phyloP scores from a whole-genome alignment of 2,113 vertebrate genomes.

The Emydura subglobosa region DNA sequence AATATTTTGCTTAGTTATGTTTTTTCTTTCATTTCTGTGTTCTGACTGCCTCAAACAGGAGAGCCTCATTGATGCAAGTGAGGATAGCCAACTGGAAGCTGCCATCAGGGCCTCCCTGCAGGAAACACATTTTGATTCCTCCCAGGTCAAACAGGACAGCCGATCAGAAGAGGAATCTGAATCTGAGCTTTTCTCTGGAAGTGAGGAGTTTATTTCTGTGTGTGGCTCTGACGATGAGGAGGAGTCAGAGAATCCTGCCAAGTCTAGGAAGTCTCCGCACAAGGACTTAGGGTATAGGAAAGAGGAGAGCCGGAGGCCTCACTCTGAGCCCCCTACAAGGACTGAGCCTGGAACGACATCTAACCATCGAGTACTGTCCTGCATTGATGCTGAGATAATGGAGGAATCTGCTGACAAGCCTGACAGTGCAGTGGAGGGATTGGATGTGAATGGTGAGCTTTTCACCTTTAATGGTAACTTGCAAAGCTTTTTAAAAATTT shows the following conservation, averaged over 20 bases:
- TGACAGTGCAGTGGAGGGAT: constrained; percentile 75
- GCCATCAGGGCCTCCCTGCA: constrained; percentile 96
- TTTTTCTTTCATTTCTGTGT: constrained; percentile 30
- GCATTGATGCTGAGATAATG: constrained; percentile 58
- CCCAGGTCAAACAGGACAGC: constrained; percentile 86
- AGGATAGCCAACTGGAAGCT: constrained; percentile 98
- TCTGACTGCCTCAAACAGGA: constrained; percentile 82
- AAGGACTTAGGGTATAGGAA: constrained; percentile 94
- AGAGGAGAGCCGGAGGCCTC: constrained; percentile 92
- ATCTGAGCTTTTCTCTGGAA: constrained; percentile 96
- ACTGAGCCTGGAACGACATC: constrained; percentile 80
- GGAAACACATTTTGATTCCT: constrained; percentile 97
- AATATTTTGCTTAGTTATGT: background rate
- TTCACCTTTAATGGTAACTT: background rate
- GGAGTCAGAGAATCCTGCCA: constrained; percentile 79
- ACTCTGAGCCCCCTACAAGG: constrained; percentile 84
- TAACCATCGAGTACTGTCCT: constrained; percentile 82
- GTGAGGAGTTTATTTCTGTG: constrained; percentile 96
- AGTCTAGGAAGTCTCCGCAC: constrained; percentile 91
- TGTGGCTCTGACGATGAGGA: constrained; percentile 94
- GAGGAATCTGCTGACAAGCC: constrained; percentile 77
- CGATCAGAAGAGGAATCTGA: constrained; percentile 95
- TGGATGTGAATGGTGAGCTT: constrained; percentile 87
- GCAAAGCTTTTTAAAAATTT: background rate
- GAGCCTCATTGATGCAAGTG: constrained; percentile 98